These are phyloP conservation scores for Metellina segmentata DNA, from an alignment of 2,888 invertebrate species.

Conservation along the genomic window DNA sequence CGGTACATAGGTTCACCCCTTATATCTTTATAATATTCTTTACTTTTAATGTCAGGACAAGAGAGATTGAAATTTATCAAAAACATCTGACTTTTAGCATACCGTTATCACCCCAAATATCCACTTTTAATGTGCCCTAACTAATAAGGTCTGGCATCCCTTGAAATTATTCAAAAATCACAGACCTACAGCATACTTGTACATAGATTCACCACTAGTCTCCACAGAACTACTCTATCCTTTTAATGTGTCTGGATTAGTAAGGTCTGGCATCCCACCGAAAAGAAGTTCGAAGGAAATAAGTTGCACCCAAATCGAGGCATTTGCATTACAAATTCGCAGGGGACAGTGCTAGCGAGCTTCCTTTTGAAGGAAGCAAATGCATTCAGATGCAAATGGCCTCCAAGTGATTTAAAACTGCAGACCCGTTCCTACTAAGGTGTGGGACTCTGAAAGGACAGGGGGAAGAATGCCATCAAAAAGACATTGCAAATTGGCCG, in stretches of 20 bases:
- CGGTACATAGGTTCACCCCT: too few species aligned
- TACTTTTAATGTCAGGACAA: too few species aligned
- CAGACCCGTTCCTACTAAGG: background rate
- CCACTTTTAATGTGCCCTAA: background rate
- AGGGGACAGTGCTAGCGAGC: background rate
- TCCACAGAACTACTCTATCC: background rate
- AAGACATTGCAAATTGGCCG: background rate
- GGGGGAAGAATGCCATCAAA: background rate
- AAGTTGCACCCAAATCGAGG: background rate
- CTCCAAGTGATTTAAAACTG: constrained; percentile 1
- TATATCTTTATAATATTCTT: too few species aligned
- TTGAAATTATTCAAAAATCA: too few species aligned
- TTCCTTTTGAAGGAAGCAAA: background rate
- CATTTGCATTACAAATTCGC: background rate
- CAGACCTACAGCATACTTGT: too few species aligned
- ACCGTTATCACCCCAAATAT: too few species aligned
- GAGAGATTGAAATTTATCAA: too few species aligned
- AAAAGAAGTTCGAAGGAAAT: background rate
- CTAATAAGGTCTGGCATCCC: background rate
- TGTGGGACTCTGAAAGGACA: background rate
- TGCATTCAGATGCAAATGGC: background rate
- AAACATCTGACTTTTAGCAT: too few species aligned
- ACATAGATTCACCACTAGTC: too few species aligned
- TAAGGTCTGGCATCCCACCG: background rate
- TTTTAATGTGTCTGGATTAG: background rate